Base-by-base conservation (phyloP, 2,888 invertebrate genomes). In the Hoplodrina blanda region DNA sequence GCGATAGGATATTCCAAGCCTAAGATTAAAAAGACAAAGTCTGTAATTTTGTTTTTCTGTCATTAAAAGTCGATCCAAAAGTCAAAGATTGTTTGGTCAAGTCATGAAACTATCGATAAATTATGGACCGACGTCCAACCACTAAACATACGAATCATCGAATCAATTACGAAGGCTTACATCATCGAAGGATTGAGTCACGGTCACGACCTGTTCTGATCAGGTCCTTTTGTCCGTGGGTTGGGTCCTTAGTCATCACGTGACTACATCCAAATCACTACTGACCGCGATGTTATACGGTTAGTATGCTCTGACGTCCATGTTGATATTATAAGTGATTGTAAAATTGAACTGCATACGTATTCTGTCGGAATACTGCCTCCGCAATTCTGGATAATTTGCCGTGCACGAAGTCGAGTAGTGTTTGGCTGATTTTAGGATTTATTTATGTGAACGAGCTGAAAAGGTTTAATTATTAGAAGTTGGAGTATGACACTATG, bases 171-270 rank as follows among this genome's bases (percentile, higher is more conserved):
- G 88, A 91, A 82, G 90, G 87, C 92, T 95, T 95, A 91, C 95
- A 94, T 95, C 95, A 95, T 90, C 91, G 91, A 93, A 91, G 91
- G 92, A 91, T 92, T 95, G 94, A 95, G 91, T 95, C 95, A 95
- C 85, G 93, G 94, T 86, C 93, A 91, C 91, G 90, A 93, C 90
- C 88, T 89, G 90, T 86, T 89, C 87, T 78, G 75, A 82, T 86
- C 86, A 86, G 89, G 89, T 94, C 93, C 94, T 94, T 90, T 85
- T 85, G 83, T 86, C 87, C 89, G 95, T 94, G 91, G 94, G 93
- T 84, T 87, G 89, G 88, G 90, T 90, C 91, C 93, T 95, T 94
- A 95, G 94, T 95, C 95, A 95, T 90, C 90, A 86, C 78, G 81
- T 88, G 87, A 88, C 81, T 82, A 83, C 74, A 78, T 86, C 86